Evolutionary conservation across 2,888 invertebrate genomes (phyloP).

Genomic region (Scaptomyza tumidula): DNA sequence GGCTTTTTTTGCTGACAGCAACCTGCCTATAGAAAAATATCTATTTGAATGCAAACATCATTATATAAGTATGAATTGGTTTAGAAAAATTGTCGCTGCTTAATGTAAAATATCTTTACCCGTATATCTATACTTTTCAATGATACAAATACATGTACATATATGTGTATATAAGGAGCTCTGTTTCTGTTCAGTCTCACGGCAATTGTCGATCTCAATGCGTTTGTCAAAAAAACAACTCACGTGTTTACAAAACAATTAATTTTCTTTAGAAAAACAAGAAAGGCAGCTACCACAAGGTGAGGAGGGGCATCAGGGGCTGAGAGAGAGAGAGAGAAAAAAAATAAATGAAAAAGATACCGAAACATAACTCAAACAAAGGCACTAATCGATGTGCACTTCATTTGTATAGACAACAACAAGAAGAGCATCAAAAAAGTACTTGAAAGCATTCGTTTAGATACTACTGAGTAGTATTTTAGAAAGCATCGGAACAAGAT

Average conservation of each 20-base stretch:
- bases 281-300: slow-evolving; percentile 24
- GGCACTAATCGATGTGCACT: slow-evolving; percentile 75
- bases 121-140: slow-evolving; percentile 5
- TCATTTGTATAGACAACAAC: slow-evolving; percentile 64
- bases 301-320: background rate
- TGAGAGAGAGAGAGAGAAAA: background rate
- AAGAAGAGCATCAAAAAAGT: slow-evolving; percentile 35
- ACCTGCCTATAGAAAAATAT: slow-evolving; percentile 43
- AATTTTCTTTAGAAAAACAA: slow-evolving; percentile 73
- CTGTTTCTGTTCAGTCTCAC: slow-evolving; percentile 54
- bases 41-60: slow-evolving; percentile 49
- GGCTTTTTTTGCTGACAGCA: slow-evolving; percentile 52
- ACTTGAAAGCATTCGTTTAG: slow-evolving; percentile 53
- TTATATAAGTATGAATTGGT: slow-evolving; percentile 55
- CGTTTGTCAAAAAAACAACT: slow-evolving; percentile 54
- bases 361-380: slow-evolving; percentile 77
- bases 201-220: slow-evolving; percentile 56
- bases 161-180: slow-evolving; percentile 10
- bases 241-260: slow-evolving; percentile 77
- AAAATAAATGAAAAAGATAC: slow-evolving; percentile 74
- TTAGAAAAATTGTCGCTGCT: slow-evolving; percentile 44
- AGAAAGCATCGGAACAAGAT: slow-evolving; percentile 47
- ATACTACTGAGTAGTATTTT: slow-evolving; percentile 36
- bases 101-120: slow-evolving; percentile 28
- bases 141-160: background rate